Conservation (phyloP, 2,797 vertebrate genomes). For the Lycodopsis pacificus region DNA sequence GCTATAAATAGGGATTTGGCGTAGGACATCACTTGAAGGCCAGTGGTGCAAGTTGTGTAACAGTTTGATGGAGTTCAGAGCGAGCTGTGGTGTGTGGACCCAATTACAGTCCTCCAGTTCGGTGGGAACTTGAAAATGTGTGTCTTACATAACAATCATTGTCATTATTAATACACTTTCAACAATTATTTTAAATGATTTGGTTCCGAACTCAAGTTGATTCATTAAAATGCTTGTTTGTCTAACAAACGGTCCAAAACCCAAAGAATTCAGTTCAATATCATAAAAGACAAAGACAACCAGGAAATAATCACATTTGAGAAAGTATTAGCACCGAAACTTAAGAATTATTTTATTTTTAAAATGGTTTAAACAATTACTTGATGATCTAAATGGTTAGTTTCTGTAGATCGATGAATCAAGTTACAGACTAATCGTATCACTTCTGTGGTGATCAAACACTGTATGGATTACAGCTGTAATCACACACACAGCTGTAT, state of each 20-base stretch:
- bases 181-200: neutral
- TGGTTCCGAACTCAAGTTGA: neutral
- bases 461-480: no score
- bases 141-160: neutral
- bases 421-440: neutral
- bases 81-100: neutral
- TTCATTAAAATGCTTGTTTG: neutral
- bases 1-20: constrained; percentile 13
- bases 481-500: no score
- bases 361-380: neutral
- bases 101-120: constrained; percentile 7
- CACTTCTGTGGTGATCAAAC: neutral
- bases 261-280: neutral
- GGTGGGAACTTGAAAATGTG: constrained; percentile 7
- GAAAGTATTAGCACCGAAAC: neutral
- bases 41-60: constrained; percentile 39
- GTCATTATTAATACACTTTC: neutral
- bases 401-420: neutral
- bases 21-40: constrained; percentile 37
- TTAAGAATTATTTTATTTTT: neutral
- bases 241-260: neutral
- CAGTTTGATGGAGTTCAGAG: constrained; percentile 23
- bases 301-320: neutral
- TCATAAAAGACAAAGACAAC: neutral
- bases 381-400: neutral